Evolutionary conservation across 64 coral and sea anemone genomes (phyloP).

Genomic region (Actinia equina): DNA sequence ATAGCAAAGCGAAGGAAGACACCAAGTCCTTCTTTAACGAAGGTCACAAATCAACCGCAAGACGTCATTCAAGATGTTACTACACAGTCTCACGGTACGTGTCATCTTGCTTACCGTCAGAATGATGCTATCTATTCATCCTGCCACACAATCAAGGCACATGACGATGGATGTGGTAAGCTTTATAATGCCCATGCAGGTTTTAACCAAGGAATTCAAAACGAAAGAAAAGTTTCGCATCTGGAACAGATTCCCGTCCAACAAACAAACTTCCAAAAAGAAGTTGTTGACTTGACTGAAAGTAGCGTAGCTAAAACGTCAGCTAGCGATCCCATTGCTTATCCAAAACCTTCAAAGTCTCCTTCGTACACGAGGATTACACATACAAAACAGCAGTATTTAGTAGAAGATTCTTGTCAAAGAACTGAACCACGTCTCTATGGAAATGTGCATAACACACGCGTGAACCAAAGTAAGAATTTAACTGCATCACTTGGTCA

Average conservation of each 20-base stretch:
- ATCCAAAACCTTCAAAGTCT: background rate
- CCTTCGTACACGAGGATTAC: background rate
- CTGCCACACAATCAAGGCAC: background rate
- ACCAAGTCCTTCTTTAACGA: constrained; percentile 15
- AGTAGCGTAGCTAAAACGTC: background rate
- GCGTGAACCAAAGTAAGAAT: background rate
- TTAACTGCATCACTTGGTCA: background rate
- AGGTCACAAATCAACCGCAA: background rate
- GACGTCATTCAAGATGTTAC: background rate
- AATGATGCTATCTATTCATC: background rate
- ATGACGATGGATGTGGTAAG: background rate
- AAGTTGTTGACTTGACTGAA: constrained; percentile 8
- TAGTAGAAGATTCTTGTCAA: constrained; percentile 7
- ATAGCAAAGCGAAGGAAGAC: constrained; percentile 19
- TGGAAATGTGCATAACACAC: background rate
- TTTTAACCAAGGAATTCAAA: background rate
- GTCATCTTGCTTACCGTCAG: background rate
- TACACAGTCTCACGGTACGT: background rate
- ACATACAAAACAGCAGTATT: background rate
- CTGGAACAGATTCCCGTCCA: background rate
- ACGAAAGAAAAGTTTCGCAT: background rate
- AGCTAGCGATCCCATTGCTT: background rate
- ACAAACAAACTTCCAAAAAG: background rate
- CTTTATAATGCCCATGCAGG: background rate
- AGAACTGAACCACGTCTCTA: constrained; percentile 11